phyloP scores from a whole-genome alignment of 2,888 invertebrate species.

The Amblyteles armatorius region DNA sequence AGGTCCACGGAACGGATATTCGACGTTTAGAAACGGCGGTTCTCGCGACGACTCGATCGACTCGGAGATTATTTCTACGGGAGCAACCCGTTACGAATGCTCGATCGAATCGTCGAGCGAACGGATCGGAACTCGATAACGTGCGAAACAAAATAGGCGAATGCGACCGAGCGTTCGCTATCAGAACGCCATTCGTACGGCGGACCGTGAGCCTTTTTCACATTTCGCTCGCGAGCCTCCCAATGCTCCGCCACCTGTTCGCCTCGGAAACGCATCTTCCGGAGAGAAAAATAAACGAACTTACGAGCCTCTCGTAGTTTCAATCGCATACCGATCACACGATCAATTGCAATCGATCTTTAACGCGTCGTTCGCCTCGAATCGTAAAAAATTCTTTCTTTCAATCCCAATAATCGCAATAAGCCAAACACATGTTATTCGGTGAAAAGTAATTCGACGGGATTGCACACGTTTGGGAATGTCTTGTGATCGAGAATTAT shows the following conservation, averaged over 20 bases:
- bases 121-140: not conserved
- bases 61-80: not conserved
- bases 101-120: not conserved
- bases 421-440: too few relatives aligned
- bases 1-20: too few relatives aligned
- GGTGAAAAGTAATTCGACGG: too few relatives aligned
- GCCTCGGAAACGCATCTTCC: not conserved
- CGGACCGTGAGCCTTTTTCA: not conserved
- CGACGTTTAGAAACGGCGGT: too few relatives aligned
- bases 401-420: too few relatives aligned
- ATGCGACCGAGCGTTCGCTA: not conserved
- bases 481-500: too few relatives aligned
- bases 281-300: not conserved
- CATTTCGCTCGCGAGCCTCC: not conserved
- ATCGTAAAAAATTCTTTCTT: too few relatives aligned
- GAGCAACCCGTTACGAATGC: not conserved
- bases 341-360: too few relatives aligned
- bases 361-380: too few relatives aligned
- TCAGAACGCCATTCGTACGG: slow-evolving; percentile 42
- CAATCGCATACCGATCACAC: too few relatives aligned
- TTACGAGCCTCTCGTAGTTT: not conserved
- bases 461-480: not conserved
- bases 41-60: not conserved
- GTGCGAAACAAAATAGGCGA: not conserved
- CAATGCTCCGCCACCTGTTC: not conserved